Conservation (phyloP, 2,888 invertebrate genomes). For the Drosophila macrospina region DNA sequence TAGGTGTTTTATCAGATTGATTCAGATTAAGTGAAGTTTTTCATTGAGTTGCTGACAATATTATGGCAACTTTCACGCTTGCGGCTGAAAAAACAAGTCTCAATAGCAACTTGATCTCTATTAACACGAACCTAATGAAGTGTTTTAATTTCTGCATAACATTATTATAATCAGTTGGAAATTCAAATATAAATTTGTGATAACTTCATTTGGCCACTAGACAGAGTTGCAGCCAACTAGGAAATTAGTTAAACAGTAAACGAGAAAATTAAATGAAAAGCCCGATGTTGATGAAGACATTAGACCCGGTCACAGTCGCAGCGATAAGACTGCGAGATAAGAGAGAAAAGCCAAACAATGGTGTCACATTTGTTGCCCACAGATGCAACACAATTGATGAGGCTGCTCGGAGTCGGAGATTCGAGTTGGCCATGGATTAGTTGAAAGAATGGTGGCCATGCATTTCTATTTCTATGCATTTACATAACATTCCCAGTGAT, state of each 20-base stretch:
- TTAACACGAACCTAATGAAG: conserved; percentile 73
- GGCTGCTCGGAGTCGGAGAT: conserved; percentile 20
- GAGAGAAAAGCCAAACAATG: conserved; percentile 51
- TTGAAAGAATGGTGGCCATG: conserved; percentile 33
- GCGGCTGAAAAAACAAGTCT: conserved; percentile 1
- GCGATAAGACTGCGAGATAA: conserved; percentile 29
- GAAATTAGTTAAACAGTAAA: conserved; percentile 47
- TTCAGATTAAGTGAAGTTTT: conserved; percentile 2
- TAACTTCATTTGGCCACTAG: conserved; percentile 44
- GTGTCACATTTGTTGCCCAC: conserved; percentile 67
- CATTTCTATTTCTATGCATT: conserved; percentile 44
- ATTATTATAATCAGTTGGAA: conserved; percentile 52
- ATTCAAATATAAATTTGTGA: conserved; percentile 54
- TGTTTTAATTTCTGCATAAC: conserved; percentile 67
- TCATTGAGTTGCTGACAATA: conserved; percentile 15
- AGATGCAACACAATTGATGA: conserved; percentile 46
- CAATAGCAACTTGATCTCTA: conserved; percentile 30
- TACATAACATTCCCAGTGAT: conserved; percentile 72
- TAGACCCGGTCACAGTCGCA: conserved; percentile 50
- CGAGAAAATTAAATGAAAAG: conserved; percentile 26
- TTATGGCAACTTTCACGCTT: conserved; percentile 70
- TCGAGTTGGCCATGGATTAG: conserved; percentile 37
- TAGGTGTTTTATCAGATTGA: background rate
- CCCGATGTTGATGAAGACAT: conserved; percentile 62
- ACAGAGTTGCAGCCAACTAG: conserved; percentile 13